Evolutionary conservation across 92 coral and sea anemone species (phyloP), one percentile per base, ranked within the genome.

Genomic region (Siderastrea radians): DNA sequence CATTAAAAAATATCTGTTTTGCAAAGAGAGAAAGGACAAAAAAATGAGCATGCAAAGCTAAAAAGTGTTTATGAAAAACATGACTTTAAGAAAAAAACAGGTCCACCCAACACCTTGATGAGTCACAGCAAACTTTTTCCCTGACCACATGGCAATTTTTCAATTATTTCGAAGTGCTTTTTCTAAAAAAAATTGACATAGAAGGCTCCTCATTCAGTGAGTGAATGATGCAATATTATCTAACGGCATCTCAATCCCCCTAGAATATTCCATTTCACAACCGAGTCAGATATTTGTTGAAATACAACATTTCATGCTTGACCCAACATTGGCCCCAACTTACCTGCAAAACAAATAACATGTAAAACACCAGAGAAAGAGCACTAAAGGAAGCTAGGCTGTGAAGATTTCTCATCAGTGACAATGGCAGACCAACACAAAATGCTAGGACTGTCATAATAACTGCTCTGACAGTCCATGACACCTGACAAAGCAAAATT

Each of bases 281-380:
- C 8, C 61, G 10, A 53, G 10, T 5, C 10, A 5, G 57, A 7
- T 14, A 2, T 55, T 55, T 2, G 10, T 14, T 55, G 61, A 55
- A 55, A 55, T 14, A 16, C 19, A 16, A 13, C 64, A 26, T 26
- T 44, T 44, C 72, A 26, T 67, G 72, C 2, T 44, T 49, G 49
- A 59, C 11, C 15, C 13, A 52, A 11, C 6, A 83, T 49, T 19
- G 16, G 60, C 44, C 16, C 50, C 7, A 72, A 52, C 90, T 52
- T 85, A 97, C 99, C 92, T 97, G 98, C 77, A 87, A 52, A 12
- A 97, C 98, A 94, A 97, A 97, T 9, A 79, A 60, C 76, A 84
- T 72, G 78, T 97, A 97, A 72, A 97, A 95, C 10, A 84, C 50
- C 77, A 97, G 72, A 3, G 99, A 91, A 45, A 89, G 52, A 16